Conservation (phyloP, 1,140 invertebrate genomes). For the Probaryconus sp. region DNA sequence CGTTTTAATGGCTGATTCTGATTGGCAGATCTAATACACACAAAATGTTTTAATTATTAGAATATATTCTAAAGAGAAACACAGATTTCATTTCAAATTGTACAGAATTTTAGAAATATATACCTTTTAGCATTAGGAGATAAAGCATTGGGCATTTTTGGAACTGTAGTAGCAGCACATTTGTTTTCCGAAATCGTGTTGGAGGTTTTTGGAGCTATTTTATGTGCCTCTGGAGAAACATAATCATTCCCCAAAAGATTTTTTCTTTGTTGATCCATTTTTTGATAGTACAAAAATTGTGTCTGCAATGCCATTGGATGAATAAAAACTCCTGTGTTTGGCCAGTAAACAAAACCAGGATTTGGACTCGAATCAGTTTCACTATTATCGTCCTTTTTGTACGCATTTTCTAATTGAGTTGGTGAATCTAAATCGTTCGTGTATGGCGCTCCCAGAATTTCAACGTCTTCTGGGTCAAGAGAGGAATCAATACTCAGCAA, state of each 20-base stretch:
- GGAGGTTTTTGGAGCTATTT: slow-evolving; percentile 71
- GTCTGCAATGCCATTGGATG: slow-evolving; percentile 86
- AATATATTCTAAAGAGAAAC: too few relatives aligned
- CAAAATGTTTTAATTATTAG: too few relatives aligned
- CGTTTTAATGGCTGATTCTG: slow-evolving; percentile 81
- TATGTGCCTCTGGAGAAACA: slow-evolving; percentile 64
- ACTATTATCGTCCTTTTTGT: slow-evolving; percentile 55
- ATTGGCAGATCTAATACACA: slow-evolving; percentile 27
- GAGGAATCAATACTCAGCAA: slow-evolving; percentile 80
- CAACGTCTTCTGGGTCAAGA: slow-evolving; percentile 79
- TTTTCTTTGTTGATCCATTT: slow-evolving; percentile 80
- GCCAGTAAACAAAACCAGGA: slow-evolving; percentile 82
- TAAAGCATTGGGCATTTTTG: slow-evolving; percentile 58
- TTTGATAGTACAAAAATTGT: slow-evolving; percentile 86
- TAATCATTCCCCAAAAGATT: slow-evolving; percentile 49
- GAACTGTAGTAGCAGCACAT: slow-evolving; percentile 58
- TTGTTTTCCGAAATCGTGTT: slow-evolving; percentile 71
- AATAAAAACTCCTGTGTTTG: slow-evolving; percentile 83
- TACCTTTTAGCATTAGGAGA: slow-evolving; percentile 69
- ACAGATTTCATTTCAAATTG: too few relatives aligned
- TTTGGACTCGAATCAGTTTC: slow-evolving; percentile 61
- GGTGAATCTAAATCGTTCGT: slow-evolving; percentile 48
- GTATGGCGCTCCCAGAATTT: slow-evolving; percentile 78
- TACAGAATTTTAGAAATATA: background rate
- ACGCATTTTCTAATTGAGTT: slow-evolving; percentile 36